Base-by-base conservation (phyloP, 2,797 vertebrate genomes). In the Protonibea diacanthus region DNA sequence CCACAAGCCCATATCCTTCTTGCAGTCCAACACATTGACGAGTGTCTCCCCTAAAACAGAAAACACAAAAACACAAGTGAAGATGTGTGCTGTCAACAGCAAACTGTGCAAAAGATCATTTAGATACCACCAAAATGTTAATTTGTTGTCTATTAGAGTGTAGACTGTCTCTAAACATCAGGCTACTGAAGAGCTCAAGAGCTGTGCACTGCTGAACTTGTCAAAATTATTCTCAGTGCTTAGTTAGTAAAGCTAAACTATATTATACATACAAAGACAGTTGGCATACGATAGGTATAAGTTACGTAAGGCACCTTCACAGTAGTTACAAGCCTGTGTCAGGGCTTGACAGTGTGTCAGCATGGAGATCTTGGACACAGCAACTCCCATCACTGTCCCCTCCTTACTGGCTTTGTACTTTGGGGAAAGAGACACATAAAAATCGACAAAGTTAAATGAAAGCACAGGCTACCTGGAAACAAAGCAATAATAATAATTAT, bases 391-490 rank as follows among this genome's bases (percentile, higher is more conserved):
- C 56, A 99, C 98, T 0, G 98, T 99, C 78, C 98, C 98, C 92
- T 99, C 98, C 78, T 99, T 99, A 95, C 97, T 99, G 3, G 97
- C 97, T 94, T 99, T 99, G 92, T 99, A 99, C 98, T 99, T 56
- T 42, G 42, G 14, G 40, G 9, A 8, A 55, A 84, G 25, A 75
- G 0, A 85, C 33, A 61, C n/a, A 71, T 0, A 40, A 13, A 65
- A 40, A 65, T 44, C 0, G 5, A 20, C 7, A 53, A 20, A 18
- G 1, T 63, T 65, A 27, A 45, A 64, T 11, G 40, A 70, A 6
- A 45, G 18, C 14, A 23, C 2, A 64, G 14, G 13, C 1, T 57
- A 51, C 18, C 6, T 20, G 48, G n/a, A 63, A 56, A 45, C 2
- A 38, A 47, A 47, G 2, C 33, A 55, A 62, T 71, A 58, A 17